These are phyloP conservation scores for Copidosoma floridanum DNA, from an alignment of 1,140 invertebrate species.

Conservation along the genomic window DNA sequence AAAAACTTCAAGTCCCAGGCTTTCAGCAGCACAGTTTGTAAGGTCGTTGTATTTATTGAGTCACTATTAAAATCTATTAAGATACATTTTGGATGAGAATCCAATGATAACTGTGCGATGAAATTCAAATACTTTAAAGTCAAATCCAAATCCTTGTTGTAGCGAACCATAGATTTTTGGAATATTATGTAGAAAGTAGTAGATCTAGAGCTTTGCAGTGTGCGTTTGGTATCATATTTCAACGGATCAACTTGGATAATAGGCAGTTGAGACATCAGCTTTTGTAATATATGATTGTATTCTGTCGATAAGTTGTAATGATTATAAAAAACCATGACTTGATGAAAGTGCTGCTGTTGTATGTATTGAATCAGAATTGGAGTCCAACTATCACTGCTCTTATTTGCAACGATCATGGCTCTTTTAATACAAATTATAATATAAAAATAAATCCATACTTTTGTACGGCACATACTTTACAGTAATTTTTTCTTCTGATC, in stretches of 20 bases:
- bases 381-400: not conserved
- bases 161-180: not conserved
- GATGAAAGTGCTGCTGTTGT: not conserved
- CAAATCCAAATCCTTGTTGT: not conserved
- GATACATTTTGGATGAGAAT: too few relatives aligned
- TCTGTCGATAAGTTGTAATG: not conserved
- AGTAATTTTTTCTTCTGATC: too few relatives aligned
- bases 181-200: not conserved
- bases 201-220: not conserved
- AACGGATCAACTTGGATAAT: not conserved
- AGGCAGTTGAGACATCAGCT: not conserved
- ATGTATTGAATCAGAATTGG: not conserved
- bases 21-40: too few relatives aligned
- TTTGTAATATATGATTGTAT: not conserved
- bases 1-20: conserved; percentile 2
- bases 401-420: not conserved
- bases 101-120: too few relatives aligned
- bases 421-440: too few relatives aligned
- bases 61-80: too few relatives aligned
- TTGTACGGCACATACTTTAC: too few relatives aligned
- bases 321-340: not conserved
- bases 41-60: too few relatives aligned
- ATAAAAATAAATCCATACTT: too few relatives aligned
- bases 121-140: not conserved
- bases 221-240: not conserved